Evolutionary conservation across 2,888 invertebrate genomes (phyloP).

Genomic region (Xanthia icteritia): DNA sequence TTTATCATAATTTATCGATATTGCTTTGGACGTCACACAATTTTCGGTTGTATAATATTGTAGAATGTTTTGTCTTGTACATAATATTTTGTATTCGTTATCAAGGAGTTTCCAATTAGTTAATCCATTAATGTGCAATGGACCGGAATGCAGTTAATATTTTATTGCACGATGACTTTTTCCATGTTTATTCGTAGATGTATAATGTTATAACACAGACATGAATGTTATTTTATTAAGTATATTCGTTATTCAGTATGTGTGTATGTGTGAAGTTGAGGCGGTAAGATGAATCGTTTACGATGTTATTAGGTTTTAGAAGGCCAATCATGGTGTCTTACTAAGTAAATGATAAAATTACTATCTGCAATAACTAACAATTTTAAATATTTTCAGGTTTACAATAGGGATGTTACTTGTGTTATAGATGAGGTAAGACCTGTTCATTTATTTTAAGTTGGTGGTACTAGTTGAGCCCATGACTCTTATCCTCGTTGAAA

Average conservation of each 20-base stretch:
- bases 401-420: conserved; percentile 83
- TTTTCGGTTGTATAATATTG: not conserved
- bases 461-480: not conserved
- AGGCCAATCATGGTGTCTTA: not conserved
- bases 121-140: conserved; percentile 74
- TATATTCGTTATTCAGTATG: conserved; percentile 74
- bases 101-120: conserved; percentile 72
- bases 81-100: conserved; percentile 19
- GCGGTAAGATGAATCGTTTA: conserved; percentile 76
- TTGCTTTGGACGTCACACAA: not conserved
- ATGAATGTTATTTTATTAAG: conserved; percentile 82
- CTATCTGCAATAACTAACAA: not conserved
- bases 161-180: conserved; percentile 74
- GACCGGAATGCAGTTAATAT: conserved; percentile 73
- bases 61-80: not conserved
- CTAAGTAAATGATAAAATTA: not conserved
- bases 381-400: conserved; percentile 75
- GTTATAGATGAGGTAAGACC: conserved; percentile 79
- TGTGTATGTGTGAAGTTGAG: conserved; percentile 70
- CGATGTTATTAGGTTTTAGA: conserved; percentile 16
- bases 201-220: conserved; percentile 77
- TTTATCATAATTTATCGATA: conserved; percentile 61
- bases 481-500: not conserved
- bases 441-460: not conserved
- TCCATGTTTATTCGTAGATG: conserved; percentile 59